A percentile compares a stretch with the other conserved stretches of the same genome.
Evolutionary conservation across 1,140 invertebrate genomes (phyloP).

Genomic region (Drosophila kohkoa): DNA sequence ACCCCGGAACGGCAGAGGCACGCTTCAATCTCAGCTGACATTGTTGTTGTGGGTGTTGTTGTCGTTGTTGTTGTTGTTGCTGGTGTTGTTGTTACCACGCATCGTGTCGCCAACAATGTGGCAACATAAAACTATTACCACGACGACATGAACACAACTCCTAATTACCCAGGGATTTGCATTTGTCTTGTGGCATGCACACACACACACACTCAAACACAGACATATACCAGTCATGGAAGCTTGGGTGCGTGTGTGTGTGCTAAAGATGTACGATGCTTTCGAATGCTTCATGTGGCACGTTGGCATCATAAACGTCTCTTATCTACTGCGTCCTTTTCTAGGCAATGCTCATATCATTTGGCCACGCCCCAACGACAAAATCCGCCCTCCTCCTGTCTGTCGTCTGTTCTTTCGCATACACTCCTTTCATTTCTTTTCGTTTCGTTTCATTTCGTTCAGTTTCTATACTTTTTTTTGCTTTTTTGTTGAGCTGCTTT

Average conservation of each 20-base stretch:
- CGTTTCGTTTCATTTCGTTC: background rate
- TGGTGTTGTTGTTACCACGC: conserved; percentile 52
- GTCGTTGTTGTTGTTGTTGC: conserved; percentile 25
- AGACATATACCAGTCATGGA: conserved; percentile 2
- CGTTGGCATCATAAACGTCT: conserved; percentile 76
- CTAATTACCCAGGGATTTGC: conserved; percentile 82
- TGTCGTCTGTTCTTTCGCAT: conserved; percentile 56
- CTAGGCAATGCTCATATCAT: conserved; percentile 50
- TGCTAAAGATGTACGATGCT: conserved; percentile 30
- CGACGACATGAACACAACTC: conserved; percentile 81
- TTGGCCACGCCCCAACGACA: conserved; percentile 51
- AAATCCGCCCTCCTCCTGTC: conserved; percentile 10
- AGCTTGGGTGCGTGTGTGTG: conserved; percentile 16
- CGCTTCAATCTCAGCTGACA: conserved; percentile 69
- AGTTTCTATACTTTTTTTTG: conserved; percentile 8
- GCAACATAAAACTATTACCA: conserved; percentile 83
- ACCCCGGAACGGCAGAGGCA: conserved; percentile 58
- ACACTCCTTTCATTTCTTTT: conserved; percentile 35
- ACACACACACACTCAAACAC: conserved; percentile 25
- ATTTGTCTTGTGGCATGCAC: conserved; percentile 74
- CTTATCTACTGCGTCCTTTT: conserved; percentile 66
- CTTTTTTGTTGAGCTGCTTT: conserved; percentile 1
- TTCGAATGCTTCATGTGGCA: conserved; percentile 49
- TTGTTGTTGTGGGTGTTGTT: conserved; percentile 30
- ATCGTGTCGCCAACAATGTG: conserved; percentile 80